phyloP scores from a whole-genome alignment of 2,113 vertebrate species.

The Corythornis cristatus region DNA sequence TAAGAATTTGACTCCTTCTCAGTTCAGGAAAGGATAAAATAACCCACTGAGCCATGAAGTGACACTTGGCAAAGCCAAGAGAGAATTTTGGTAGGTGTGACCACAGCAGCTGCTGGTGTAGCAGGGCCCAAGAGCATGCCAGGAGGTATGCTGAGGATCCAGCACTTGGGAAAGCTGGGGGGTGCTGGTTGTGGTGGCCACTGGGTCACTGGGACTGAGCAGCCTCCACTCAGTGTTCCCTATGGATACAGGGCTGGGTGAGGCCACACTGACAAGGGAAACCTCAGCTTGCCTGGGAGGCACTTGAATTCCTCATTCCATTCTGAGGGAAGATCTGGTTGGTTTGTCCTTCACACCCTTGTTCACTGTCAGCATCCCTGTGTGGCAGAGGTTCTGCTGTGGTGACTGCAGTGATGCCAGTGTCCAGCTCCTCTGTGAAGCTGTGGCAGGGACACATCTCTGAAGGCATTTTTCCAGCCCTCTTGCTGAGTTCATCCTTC shows the following conservation, averaged over 20 bases:
- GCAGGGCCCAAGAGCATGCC: neutral
- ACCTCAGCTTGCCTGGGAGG: neutral
- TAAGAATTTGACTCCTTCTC: neutral
- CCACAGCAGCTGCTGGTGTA: neutral
- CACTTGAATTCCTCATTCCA: neutral
- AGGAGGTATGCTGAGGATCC: neutral
- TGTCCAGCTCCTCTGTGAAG: neutral
- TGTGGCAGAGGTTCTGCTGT: neutral
- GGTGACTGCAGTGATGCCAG: neutral
- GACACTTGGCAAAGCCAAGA: neutral
- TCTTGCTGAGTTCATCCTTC: neutral
- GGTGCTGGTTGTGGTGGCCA: neutral
- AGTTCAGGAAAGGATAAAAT: neutral
- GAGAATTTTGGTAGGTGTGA: neutral
- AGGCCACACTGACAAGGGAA: neutral
- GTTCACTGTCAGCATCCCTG: neutral
- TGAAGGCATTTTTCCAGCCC: neutral
- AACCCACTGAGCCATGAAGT: neutral
- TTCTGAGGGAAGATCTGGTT: neutral
- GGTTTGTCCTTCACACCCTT: neutral
- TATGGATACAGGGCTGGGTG: neutral
- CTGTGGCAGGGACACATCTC: neutral
- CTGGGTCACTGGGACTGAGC: neutral
- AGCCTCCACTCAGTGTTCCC: neutral
- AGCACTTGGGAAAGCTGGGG: neutral